Evolutionary conservation across 2,888 invertebrate species (phyloP).

Genomic region (Nebria salina): DNA sequence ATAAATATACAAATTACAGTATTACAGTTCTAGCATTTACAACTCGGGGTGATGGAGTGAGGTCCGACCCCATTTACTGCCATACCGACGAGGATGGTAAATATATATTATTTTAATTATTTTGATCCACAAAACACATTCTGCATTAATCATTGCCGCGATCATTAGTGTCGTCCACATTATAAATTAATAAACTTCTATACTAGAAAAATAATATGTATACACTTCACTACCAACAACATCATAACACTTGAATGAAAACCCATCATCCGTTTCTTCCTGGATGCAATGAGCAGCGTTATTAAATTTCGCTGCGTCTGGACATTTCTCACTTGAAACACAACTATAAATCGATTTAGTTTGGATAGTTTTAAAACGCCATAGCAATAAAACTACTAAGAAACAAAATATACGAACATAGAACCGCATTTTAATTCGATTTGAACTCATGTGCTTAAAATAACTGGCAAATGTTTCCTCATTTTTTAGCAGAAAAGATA

Average conservation of each 20-base stretch:
- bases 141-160: too few relatives aligned
- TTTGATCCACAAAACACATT: background rate
- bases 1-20: slow-evolving; percentile 91
- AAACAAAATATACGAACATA: background rate
- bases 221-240: slow-evolving; percentile 16
- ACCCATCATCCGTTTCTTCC: slow-evolving; percentile 29
- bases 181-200: background rate
- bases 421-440: background rate
- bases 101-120: slow-evolving; percentile 43
- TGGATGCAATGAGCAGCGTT: slow-evolving; percentile 20
- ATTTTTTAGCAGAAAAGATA: background rate
- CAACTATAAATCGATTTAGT: slow-evolving; percentile 25
- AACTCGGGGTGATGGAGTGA: slow-evolving; percentile 87
- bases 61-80: slow-evolving; percentile 85
- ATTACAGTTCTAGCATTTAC: slow-evolving; percentile 91
- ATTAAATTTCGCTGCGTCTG: slow-evolving; percentile 23
- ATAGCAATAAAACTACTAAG: background rate
- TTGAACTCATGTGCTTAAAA: background rate
- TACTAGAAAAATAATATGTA: slow-evolving; percentile 19
- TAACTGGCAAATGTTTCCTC: background rate
- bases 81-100: slow-evolving; percentile 91
- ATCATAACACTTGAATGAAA: slow-evolving; percentile 24
- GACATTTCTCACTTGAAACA: slow-evolving; percentile 24
- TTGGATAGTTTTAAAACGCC: background rate
- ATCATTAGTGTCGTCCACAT: too few relatives aligned